Conservation (phyloP, 1,140 invertebrate genomes). For the Nomia melanderi region DNA sequence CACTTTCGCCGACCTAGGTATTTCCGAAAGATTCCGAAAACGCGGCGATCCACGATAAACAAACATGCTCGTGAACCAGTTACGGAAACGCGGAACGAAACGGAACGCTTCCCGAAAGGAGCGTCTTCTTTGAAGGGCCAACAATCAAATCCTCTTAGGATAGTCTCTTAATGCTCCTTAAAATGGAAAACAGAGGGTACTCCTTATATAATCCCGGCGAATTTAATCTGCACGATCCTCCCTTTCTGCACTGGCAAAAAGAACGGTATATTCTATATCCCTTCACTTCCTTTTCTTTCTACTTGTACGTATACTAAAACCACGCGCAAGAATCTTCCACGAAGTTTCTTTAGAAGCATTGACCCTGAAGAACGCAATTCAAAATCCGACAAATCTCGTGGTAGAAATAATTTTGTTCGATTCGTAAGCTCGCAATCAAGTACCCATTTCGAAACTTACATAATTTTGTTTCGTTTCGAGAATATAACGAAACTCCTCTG, state of each 20-base stretch:
- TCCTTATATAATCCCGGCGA: not conserved
- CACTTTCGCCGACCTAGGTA: not conserved
- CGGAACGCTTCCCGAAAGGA: not conserved
- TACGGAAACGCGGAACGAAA: not conserved
- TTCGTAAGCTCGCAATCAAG: too few species aligned
- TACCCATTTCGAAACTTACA: too few species aligned
- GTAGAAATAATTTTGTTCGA: too few species aligned
- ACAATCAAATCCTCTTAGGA: slow-evolving; percentile 21
- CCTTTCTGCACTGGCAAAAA: too few species aligned
- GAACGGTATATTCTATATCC: too few species aligned
- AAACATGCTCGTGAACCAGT: not conserved
- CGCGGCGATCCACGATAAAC: too few species aligned
- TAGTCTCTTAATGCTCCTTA: slow-evolving; percentile 10
- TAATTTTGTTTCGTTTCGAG: too few species aligned
- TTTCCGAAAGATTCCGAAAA: not conserved
- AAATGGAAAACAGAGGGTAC: slow-evolving; percentile 11
- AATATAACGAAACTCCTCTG: too few species aligned
- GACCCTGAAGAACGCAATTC: too few species aligned
- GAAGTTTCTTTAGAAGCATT: too few species aligned
- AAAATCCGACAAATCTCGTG: too few species aligned
- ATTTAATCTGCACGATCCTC: slow-evolving; percentile 1
- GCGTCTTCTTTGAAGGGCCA: not conserved
- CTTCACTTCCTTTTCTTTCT: not conserved
- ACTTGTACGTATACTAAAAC: slow-evolving; percentile 6
- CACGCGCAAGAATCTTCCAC: too few species aligned